Evolutionary conservation across 37 sponge, comb jelly and placozoan species (phyloP), one percentile per base, ranked within the genome.

Genomic region (Beroe forskalii): DNA sequence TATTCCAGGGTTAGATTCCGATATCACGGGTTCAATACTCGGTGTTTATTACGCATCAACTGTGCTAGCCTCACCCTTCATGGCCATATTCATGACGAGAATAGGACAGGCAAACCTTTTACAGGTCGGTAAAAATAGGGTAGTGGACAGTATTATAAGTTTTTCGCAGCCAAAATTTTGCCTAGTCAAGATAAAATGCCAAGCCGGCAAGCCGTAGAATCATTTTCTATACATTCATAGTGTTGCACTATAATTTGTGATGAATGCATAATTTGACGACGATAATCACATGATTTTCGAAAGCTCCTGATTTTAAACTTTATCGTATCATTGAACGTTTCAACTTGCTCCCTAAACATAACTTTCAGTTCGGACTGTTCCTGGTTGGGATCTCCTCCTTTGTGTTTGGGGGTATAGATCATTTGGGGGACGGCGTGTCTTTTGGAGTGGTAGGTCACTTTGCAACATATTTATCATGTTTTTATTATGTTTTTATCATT

Each of bases 21-120:
- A 80, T 25, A 38, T 80, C 8, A 80, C 86, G 2, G 86, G 86
- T 1, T 23, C 55, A 4, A 80, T 80, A 27, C 86, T 80, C 14
- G 86, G 86, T 42, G 86, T 80, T 1, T 80, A 80, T 48, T 80
- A 80, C 55, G 86, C 86, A 30, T 23, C 86, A 35, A 80, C 86
- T 30, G 86, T 80, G 8, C 55, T 80, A 4, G 86, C 86, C 22
- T 80, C 86, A 14, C 86, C 86, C 27, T 22, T 80, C 25, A 80
- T 80, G 86, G 86, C 86, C 0, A 44, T 80, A 44, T 44, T 80
- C 86, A 40, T 80, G 55, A 80, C 86, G 25, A 41, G 27, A 17
- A 80, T 80, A 9, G 86, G 86, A 44, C 86, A 80, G 30, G 55
- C 86, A 23, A 44, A 41, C 25, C 30, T 80, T 1, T 48, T 80